Percentiles rank a stretch among this genome's conserved stretches.
phyloP scores from a whole-genome alignment of 1,140 invertebrate genomes.

The Phenacoccus solenopsis region DNA sequence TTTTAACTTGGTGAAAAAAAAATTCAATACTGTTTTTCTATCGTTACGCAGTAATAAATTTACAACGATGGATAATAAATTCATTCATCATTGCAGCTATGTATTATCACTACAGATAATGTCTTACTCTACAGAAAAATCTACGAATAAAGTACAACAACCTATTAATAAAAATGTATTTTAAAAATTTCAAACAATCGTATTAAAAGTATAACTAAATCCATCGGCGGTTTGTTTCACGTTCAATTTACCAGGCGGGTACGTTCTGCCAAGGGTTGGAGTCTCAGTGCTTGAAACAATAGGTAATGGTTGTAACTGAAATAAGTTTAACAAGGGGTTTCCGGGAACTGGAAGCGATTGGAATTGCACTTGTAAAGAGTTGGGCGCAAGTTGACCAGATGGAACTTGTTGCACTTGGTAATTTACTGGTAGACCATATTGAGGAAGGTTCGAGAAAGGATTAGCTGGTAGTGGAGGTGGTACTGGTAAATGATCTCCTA shows the following conservation, averaged over 20 bases:
- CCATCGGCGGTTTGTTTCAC: slow-evolving; percentile 71
- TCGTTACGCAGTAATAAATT: no score
- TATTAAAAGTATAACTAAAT: slow-evolving; percentile 67
- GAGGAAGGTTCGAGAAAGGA: slow-evolving; percentile 35
- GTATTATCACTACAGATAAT: no score
- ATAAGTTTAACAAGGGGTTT: not conserved
- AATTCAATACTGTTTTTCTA: no score
- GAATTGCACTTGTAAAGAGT: not conserved
- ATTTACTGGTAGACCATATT: not conserved
- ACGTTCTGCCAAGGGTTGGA: slow-evolving; percentile 51
- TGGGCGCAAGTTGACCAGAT: not conserved
- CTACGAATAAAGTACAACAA: no score
- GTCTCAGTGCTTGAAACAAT: slow-evolving; percentile 31
- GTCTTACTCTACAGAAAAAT: no score
- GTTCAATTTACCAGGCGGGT: slow-evolving; percentile 65
- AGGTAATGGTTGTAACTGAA: not conserved
- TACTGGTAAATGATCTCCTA: slow-evolving; percentile 62
- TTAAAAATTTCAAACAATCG: not conserved
- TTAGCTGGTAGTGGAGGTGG: slow-evolving; percentile 45
- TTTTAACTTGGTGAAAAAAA: no score
- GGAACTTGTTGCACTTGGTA: not conserved
- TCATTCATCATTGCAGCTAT: no score
- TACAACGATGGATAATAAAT: no score
- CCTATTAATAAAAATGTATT: no score
- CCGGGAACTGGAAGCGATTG: not conserved